Base-by-base conservation (phyloP, 2,888 invertebrate genomes). In the Alcis repandata region DNA sequence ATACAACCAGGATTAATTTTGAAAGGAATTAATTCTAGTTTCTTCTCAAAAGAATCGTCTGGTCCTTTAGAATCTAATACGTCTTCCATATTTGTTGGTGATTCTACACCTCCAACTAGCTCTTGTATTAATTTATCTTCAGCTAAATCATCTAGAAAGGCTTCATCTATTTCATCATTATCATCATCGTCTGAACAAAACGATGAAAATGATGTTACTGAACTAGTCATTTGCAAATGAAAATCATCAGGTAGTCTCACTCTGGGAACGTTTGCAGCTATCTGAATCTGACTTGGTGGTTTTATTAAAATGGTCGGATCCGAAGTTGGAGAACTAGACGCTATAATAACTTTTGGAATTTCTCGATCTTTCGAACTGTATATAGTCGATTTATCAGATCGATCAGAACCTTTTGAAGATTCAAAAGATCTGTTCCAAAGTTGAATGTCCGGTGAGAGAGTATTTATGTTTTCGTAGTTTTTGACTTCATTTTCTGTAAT, bases 221-320 rank as follows among this genome's bases (percentile, higher is more conserved):
- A 91, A 15, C 85, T 88, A 17, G 83, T 78, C 57, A 83, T 78
- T 62, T 82, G 83, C 0, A 86, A 84, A 72, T 93, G 92, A 66
- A 93, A 92, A 71, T 92, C 91, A 60, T 90, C 92, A 33, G 93
- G 93, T 49, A 92, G 84, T 61, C 90, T 87, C 1, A 95, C 94
- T 78, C 94, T 89, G 8, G 95, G 93, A 57, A 91, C 87, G 74
- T 91, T 89, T 63, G 83, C 79, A 3, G 85, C 79, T 62, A 90
- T 82, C 72, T 85, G 85, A n/a, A 76, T 67, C 70, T 87, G 85
- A 71, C 84, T 90, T 0, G 94, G 94, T 8, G 95, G 94, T 73
- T 95, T 95, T 19, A 95, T 95, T 38, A 95, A 90, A 63, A 95
- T 94, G 78, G 94, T 95, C 0, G 95, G 93, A 74, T 96, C 95